Conservation (phyloP, 92 coral and sea anemone species). For the Metridium senile region DNA sequence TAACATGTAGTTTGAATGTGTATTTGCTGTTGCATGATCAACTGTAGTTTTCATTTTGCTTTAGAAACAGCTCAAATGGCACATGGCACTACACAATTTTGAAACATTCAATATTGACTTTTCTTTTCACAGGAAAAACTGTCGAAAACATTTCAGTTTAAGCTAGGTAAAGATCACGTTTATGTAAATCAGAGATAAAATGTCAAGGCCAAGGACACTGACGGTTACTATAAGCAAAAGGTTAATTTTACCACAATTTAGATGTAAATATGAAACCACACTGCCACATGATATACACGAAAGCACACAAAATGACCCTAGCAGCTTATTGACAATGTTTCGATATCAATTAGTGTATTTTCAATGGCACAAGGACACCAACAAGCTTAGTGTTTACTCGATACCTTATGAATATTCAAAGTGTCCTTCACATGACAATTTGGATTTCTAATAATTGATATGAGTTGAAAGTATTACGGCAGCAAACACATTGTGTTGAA, state of each 20-base stretch:
- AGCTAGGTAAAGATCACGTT: neutral
- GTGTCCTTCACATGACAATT: neutral
- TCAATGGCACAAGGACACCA: neutral
- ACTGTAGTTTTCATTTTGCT: too few species aligned
- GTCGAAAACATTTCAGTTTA: constrained; percentile 10
- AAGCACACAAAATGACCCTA: neutral
- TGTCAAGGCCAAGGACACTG: constrained; percentile 35
- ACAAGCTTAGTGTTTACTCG: neutral
- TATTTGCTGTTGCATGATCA: too few species aligned
- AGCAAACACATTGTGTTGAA: too few species aligned
- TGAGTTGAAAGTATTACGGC: too few species aligned
- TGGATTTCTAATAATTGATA: too few species aligned
- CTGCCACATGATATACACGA: neutral
- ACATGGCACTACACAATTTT: too few species aligned
- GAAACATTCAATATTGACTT: neutral
- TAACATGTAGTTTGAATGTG: too few species aligned
- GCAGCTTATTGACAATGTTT: neutral
- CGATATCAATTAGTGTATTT: neutral
- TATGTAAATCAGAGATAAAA: constrained; percentile 23
- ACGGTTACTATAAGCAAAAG: neutral
- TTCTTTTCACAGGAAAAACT: neutral
- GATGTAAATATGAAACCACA: neutral
- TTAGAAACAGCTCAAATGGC: too few species aligned
- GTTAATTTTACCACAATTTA: neutral
- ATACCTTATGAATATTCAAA: neutral